Evolutionary conservation across 2,797 vertebrate species (phyloP).

Genomic region (Cyclopterus lumpus): DNA sequence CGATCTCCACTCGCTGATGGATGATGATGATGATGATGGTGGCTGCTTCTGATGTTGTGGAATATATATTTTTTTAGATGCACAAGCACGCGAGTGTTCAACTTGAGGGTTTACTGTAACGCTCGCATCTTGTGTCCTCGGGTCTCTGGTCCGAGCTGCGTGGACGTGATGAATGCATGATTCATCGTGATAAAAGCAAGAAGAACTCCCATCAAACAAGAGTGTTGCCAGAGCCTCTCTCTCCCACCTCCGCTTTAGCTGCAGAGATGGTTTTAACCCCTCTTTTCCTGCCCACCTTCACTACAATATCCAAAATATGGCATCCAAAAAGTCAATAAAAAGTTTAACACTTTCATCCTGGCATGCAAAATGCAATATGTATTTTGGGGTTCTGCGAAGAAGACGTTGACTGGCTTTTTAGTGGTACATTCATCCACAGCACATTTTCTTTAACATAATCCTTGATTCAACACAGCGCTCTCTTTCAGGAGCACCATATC

Average conservation of each 20-base stretch:
- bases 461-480: not conserved
- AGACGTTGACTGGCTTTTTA: not conserved
- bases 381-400: not conserved
- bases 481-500: not conserved
- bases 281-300: not conserved
- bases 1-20: not conserved
- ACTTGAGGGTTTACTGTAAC: conserved; percentile 11
- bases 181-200: conserved; percentile 49
- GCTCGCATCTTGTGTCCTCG: conserved; percentile 4
- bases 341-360: not conserved
- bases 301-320: not conserved
- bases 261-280: conserved; percentile 39
- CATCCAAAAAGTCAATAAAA: not conserved
- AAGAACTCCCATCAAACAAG: conserved; percentile 3
- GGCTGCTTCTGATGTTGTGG: conserved; percentile 1
- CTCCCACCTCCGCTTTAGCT: conserved; percentile 34
- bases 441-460: not conserved
- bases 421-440: not conserved
- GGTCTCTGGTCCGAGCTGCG: conserved; percentile 27
- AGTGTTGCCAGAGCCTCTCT: not conserved
- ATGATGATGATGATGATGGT: not conserved
- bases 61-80: conserved; percentile 16
- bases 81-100: not conserved
- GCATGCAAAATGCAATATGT: not conserved
- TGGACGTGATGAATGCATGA: conserved; percentile 36